phyloP scores from a whole-genome alignment of 1,140 invertebrate species.

The Drosophila nikananu region DNA sequence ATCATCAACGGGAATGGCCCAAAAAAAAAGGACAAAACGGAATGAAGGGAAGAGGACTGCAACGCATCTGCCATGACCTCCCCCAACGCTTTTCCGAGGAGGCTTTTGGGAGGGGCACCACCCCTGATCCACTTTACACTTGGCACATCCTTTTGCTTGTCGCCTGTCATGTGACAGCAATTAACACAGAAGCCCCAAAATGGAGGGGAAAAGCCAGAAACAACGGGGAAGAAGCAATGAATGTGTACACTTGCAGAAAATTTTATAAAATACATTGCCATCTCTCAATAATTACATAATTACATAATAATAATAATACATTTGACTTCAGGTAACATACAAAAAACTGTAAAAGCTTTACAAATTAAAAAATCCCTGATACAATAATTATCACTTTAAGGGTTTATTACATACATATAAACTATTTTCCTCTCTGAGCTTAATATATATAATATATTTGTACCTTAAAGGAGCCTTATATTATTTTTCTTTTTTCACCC shows the following conservation, averaged over 20 bases:
- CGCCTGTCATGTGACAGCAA: constrained; percentile 77
- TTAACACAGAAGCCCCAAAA: constrained; percentile 70
- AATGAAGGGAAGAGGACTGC: neutral
- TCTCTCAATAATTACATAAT: too few relatives aligned
- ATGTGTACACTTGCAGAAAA: neutral
- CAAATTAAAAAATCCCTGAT: neutral
- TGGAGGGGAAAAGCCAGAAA: constrained; percentile 31
- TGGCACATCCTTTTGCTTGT: constrained; percentile 68
- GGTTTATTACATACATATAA: neutral
- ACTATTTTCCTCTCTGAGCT: too few relatives aligned
- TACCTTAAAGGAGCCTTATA: too few relatives aligned
- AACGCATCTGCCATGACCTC: constrained; percentile 50
- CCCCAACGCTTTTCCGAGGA: constrained; percentile 8
- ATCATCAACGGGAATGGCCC: constrained; percentile 62
- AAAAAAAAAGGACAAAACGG: constrained; percentile 4
- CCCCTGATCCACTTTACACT: constrained; percentile 36
- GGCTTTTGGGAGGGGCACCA: neutral
- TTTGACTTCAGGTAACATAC: neutral
- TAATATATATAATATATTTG: too few relatives aligned
- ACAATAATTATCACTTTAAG: neutral
- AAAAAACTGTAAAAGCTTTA: neutral
- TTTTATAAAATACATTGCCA: neutral
- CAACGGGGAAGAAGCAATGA: neutral
- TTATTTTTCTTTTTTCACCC: too few relatives aligned
- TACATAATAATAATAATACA: too few relatives aligned